Evolutionary conservation across 2,888 invertebrate species (phyloP).

Genomic region (Lordiphosa andalusiaca): DNA sequence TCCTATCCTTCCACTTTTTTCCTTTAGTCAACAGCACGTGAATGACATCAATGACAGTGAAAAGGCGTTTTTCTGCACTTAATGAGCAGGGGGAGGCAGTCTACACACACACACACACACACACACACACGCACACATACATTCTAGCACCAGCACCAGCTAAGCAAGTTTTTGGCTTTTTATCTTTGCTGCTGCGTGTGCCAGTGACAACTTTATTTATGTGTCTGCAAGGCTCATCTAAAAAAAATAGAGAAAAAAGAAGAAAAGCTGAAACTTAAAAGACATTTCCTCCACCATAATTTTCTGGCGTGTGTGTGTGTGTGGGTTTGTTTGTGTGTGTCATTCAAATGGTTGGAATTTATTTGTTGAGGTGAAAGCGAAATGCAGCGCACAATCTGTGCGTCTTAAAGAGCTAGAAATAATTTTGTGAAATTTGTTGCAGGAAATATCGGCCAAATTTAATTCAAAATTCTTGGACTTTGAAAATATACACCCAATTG

Average conservation of each 20-base stretch:
- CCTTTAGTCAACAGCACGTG: slow-evolving; percentile 54
- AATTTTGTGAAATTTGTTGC: neutral
- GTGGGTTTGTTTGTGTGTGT: slow-evolving; percentile 27
- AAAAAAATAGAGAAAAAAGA: slow-evolving; percentile 11
- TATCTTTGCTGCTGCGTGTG: slow-evolving; percentile 12
- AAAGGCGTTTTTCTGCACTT: slow-evolving; percentile 72
- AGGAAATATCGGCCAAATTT: no score
- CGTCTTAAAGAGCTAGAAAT: neutral
- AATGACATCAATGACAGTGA: slow-evolving; percentile 72
- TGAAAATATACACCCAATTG: no score
- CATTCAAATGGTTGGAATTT: slow-evolving; percentile 41
- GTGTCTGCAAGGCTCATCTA: slow-evolving; percentile 55
- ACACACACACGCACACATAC: slow-evolving; percentile 3
- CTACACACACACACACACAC: slow-evolving; percentile 12
- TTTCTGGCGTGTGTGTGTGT: slow-evolving; percentile 18
- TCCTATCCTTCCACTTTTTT: slow-evolving; percentile 17
- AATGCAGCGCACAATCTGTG: neutral
- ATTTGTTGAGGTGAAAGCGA: slow-evolving; percentile 35
- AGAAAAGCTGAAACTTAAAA: slow-evolving; percentile 51
- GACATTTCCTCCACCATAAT: slow-evolving; percentile 41
- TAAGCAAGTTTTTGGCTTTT: slow-evolving; percentile 41
- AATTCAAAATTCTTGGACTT: no score
- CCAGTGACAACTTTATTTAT: slow-evolving; percentile 63
- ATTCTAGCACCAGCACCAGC: slow-evolving; percentile 4
- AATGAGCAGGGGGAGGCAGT: slow-evolving; percentile 47